Percentiles rank a stretch among this genome's conserved stretches.
phyloP scores from a whole-genome alignment of 2,113 vertebrate species.

The Solenodon paradoxus region DNA sequence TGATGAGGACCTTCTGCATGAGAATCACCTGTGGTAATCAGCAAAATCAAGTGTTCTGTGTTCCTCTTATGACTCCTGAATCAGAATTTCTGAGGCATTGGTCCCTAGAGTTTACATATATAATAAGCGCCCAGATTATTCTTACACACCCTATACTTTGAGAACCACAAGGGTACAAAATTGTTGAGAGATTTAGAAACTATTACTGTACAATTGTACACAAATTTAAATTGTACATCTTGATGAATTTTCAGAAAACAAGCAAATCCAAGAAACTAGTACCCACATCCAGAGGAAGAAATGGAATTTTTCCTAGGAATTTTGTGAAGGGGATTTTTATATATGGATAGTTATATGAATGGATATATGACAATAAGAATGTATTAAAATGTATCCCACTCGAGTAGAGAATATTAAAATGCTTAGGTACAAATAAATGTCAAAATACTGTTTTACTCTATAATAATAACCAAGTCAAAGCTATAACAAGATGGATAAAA shows the following conservation, averaged over 20 bases:
- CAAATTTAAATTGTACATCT: too few relatives aligned
- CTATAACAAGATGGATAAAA: neutral
- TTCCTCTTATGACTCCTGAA: neutral
- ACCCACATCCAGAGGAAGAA: neutral
- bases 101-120: neutral
- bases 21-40: neutral
- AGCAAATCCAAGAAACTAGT: neutral
- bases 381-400: neutral
- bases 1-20: neutral
- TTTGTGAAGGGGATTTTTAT: neutral
- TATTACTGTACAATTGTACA: neutral
- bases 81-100: neutral
- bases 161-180: neutral
- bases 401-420: neutral
- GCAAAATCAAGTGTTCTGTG: neutral
- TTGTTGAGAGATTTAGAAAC: neutral
- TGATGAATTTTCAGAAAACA: too few relatives aligned
- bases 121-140: neutral
- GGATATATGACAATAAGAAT: slow-evolving; percentile 9
- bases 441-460: neutral
- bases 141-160: neutral
- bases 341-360: neutral
- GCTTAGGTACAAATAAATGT: neutral
- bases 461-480: neutral
- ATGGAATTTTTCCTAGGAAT: neutral